phyloP scores from a whole-genome alignment of 2,888 invertebrate species.

The Hirtodrosophila trivittata region DNA sequence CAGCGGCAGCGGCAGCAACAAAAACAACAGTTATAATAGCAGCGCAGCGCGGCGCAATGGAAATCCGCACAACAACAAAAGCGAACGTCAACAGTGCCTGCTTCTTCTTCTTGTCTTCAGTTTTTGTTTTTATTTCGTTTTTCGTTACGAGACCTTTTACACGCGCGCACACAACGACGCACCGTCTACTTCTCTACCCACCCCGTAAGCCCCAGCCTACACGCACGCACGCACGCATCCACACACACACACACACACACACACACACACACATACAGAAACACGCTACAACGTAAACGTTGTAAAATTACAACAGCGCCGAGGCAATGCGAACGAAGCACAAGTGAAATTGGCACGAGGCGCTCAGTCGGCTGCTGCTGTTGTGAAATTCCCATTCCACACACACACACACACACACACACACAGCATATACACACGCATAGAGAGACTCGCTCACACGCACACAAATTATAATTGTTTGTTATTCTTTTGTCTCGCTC shows the following conservation, averaged over 20 bases:
- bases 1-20: constrained; percentile 8
- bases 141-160: constrained; percentile 73
- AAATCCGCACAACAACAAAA: constrained; percentile 52
- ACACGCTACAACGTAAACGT: constrained; percentile 19
- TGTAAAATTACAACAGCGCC: constrained; percentile 57
- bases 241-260: constrained; percentile 7
- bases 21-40: constrained; percentile 25
- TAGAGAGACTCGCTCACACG: constrained; percentile 50
- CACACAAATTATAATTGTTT: constrained; percentile 73
- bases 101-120: constrained; percentile 62
- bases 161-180: constrained; percentile 53
- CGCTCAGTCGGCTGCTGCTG: constrained; percentile 43
- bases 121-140: constrained; percentile 74
- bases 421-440: constrained; percentile 13
- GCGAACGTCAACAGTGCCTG: constrained; percentile 4
- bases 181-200: constrained; percentile 43
- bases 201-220: not conserved
- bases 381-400: constrained; percentile 75
- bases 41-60: constrained; percentile 3
- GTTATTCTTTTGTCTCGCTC: constrained; percentile 75
- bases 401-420: constrained; percentile 29
- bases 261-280: constrained; percentile 15
- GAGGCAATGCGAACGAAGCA: constrained; percentile 32
- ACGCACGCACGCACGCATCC: constrained; percentile 6
- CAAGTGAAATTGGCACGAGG: constrained; percentile 75